Evolutionary conservation across 2,888 invertebrate genomes (phyloP), one percentile per base, ranked within the genome.

Genomic region (Dasysyrphus albostriatus): DNA sequence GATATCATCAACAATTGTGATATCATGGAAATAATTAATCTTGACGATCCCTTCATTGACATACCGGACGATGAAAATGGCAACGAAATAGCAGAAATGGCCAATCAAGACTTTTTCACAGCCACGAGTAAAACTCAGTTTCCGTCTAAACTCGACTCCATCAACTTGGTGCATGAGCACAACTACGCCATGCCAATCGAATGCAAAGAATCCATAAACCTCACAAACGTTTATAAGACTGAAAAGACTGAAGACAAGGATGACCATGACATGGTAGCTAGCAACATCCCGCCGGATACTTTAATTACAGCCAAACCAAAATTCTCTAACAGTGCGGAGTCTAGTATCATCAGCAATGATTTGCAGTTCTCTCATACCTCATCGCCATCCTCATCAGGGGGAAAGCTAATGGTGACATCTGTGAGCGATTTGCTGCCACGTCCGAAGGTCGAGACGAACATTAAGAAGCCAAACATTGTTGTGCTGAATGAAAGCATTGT

Each of bases 1-100:
- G 92, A 92, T 59, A 92, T 93, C 0, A 91, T 93, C 4, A 91
- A 92, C 61, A 92, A 93, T 77, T 93, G 93, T 88, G 92, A 93
- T 88, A 92, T 93, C 51, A 92, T 93, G 92, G 92, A 93, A 87
- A 92, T 93, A 2, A 92, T 93, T 5, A 91, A 92, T 59, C 88
- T 93, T 24, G 92, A 93, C 65, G 93, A 92, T 89, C 91, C 91
- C 0, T 93, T 91, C 34, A 92, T 92, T 49, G 91, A 92, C 32
- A 92, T 92, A 63, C 89, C 92, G 0, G 92, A 92, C 49, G 92
- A 92, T 83, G 90, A 92, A 5, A 87, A 87, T 37, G 83, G 74
- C 12, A 83, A 72, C 49, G 87, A 87, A 16, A 78, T 87, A 0
- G 79, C 37, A 34, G 72, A 75, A 8, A 75, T 87, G 14, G 83